Base-by-base conservation (phyloP, 2,888 invertebrate genomes). In the Fragum sueziense region DNA sequence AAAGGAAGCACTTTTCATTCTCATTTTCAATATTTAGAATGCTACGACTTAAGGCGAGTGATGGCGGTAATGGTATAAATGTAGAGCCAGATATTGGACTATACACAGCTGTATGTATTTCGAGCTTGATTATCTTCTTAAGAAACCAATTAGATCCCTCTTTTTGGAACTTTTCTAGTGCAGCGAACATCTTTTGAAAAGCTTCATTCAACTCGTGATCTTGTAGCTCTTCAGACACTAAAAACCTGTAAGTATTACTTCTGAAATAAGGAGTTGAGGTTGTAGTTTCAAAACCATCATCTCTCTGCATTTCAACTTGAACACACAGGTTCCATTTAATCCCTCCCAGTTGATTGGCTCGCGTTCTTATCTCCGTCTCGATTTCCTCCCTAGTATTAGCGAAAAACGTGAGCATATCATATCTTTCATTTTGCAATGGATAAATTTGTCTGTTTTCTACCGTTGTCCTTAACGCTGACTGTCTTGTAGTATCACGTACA, bases 311-410 rank as follows among this genome's bases (percentile, higher is more conserved):
- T 67, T 81, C 76, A 57, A 84, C 69, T 67, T 80, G 79, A 20
- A 74, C 73, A 34, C 70, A 74, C 59, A 82, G n/a, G 62, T 82
- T 74, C 78, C 76, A 82, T 62, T 79, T 82, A 37, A 84, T 79
- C 9, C 75, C 74, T 20, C 69, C 57, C 34, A 61, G 51, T 47
- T 29, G 41, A 22, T 27, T 41, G 29, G 29, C 47, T 29, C 72
- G 41, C 14, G 72, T 37, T 33, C 29, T 25, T 14, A 72, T 31
- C 61, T 25, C 37, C 11, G n/a, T 51, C 25, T 22, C 41, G 14
- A 62, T 41, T 62, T 62, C 51, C 47, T 72, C 62, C 22, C 25
- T 72, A 20, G 11, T 34, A 72, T 37, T 72, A 14, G 72, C 72
- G 61, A 72, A 72, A 72, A 72, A 82, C 31, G 62, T 37, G 17